Evolutionary conservation across 1,140 invertebrate species (phyloP).

Genomic region (Tetragonula clypearis): DNA sequence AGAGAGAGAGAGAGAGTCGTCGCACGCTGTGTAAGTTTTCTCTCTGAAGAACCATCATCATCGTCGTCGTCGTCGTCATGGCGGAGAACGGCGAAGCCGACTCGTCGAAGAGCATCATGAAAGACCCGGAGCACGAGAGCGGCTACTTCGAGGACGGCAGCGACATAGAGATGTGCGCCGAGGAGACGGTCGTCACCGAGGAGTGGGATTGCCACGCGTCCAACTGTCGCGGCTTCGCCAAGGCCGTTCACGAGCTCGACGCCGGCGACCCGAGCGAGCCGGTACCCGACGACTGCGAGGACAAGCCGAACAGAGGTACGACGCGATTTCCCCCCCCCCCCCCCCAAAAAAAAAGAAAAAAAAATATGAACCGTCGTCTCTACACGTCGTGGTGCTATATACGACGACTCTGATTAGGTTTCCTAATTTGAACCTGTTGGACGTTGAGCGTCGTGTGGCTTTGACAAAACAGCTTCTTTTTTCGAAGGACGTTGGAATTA

Average conservation of each 20-base stretch:
- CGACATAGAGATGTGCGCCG: slow-evolving; percentile 43
- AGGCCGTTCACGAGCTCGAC: slow-evolving; percentile 67
- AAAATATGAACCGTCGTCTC: too few relatives aligned
- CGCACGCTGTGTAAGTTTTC: neutral
- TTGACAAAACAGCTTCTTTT: too few relatives aligned
- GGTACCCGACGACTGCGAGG: slow-evolving; percentile 19
- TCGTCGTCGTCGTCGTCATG: neutral
- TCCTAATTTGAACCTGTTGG: too few relatives aligned
- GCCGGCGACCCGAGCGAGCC: slow-evolving; percentile 69
- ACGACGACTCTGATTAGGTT: too few relatives aligned
- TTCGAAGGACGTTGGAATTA: too few relatives aligned
- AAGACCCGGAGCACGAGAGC: slow-evolving; percentile 75
- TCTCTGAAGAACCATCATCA: too few relatives aligned
- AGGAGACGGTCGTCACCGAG: slow-evolving; percentile 50
- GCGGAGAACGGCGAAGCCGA: too few relatives aligned
- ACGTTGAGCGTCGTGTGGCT: too few relatives aligned
- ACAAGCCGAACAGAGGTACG: slow-evolving; percentile 58
- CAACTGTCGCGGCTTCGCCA: slow-evolving; percentile 58
- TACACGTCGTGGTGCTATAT: too few relatives aligned
- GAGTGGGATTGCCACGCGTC: slow-evolving; percentile 51
- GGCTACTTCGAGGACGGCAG: slow-evolving; percentile 77
- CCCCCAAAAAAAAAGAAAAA: too few relatives aligned
- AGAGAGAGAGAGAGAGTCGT: too few relatives aligned
- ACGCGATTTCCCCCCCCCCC: too few relatives aligned
- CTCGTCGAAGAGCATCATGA: slow-evolving; percentile 51